phyloP scores from a whole-genome alignment of 2,888 invertebrate genomes.

The Orchesella flavescens region DNA sequence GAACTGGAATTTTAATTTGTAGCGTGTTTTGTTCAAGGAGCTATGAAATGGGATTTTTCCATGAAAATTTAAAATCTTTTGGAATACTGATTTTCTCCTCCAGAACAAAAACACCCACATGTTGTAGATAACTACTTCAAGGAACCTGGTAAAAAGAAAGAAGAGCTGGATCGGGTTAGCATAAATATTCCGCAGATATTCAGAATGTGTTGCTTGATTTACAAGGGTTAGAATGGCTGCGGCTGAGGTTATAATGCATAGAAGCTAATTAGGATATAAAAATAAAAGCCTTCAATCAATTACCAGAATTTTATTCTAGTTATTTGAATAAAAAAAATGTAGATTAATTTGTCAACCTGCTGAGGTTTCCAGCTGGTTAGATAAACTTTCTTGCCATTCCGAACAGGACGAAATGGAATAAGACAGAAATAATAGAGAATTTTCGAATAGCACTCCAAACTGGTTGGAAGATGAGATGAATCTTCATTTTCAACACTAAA shows the following conservation, averaged over 20 bases:
- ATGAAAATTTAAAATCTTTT: not conserved
- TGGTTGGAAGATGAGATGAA: too few relatives aligned
- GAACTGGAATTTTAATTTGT: too few relatives aligned
- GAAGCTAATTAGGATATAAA: too few relatives aligned
- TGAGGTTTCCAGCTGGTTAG: constrained; percentile 1
- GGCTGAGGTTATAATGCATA: not conserved
- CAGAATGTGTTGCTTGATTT: too few relatives aligned
- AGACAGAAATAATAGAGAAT: constrained; percentile 22
- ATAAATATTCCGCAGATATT: not conserved
- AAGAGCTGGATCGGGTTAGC: not conserved
- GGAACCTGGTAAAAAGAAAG: not conserved
- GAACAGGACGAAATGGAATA: constrained; percentile 11
- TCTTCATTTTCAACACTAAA: too few relatives aligned
- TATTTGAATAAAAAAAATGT: too few relatives aligned
- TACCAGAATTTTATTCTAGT: too few relatives aligned
- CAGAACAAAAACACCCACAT: not conserved
- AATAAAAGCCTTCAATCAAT: too few relatives aligned
- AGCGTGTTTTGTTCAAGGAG: too few relatives aligned
- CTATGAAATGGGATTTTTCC: too few relatives aligned
- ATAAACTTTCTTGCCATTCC: not conserved
- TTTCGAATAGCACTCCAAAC: not conserved
- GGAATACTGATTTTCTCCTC: not conserved
- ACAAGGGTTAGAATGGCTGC: not conserved
- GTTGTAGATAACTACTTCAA: not conserved
- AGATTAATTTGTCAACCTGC: too few relatives aligned